These are phyloP conservation scores for Gymnorhina tibicen DNA, from an alignment of 2,113 vertebrate genomes.

Conservation along the genomic window DNA sequence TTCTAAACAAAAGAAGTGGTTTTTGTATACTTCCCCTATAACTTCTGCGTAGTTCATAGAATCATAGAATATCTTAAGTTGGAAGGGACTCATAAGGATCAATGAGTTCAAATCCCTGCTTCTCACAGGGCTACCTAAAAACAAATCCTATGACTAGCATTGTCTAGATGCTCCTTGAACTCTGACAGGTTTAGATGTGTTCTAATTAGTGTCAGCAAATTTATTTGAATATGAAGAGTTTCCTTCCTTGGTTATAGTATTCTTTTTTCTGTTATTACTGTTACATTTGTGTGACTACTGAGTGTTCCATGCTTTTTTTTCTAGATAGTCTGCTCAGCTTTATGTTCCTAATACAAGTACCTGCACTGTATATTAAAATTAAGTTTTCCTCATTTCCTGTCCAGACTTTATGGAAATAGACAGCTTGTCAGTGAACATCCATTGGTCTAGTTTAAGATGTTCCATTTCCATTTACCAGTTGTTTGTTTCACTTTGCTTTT, in stretches of 20 bases:
- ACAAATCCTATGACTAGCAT: background rate
- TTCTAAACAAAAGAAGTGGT: background rate
- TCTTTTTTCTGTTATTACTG: background rate
- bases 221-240: background rate
- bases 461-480: background rate
- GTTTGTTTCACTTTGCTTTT: background rate
- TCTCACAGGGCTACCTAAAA: background rate
- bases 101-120: background rate
- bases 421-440: background rate
- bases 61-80: background rate
- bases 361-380: background rate
- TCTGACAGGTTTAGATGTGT: background rate
- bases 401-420: background rate
- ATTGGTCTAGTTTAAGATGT: background rate
- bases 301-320: background rate
- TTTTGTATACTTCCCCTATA: background rate
- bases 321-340: background rate
- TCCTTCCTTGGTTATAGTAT: background rate
- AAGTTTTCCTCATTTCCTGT: background rate
- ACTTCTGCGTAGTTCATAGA: background rate
- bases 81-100: background rate
- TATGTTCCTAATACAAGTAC: background rate
- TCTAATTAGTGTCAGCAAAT: background rate
- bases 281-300: background rate
- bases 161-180: background rate